These are phyloP conservation scores for Picus viridis DNA, from an alignment of 2,797 vertebrate species.

Conservation along the genomic window DNA sequence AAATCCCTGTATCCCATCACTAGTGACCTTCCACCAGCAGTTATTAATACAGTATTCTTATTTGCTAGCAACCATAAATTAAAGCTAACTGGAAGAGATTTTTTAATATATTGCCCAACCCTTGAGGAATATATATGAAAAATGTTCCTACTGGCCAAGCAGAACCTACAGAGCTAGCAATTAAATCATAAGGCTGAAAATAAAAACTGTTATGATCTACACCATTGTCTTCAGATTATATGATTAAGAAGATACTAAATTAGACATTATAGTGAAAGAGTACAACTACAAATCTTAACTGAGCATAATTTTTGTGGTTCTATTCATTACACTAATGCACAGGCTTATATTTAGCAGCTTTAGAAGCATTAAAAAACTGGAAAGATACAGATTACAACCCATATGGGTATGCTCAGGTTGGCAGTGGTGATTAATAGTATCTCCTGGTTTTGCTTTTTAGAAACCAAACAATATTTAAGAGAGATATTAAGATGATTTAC, in stretches of 20 bases:
- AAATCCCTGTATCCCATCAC: not conserved
- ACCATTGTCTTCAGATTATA: conserved; percentile 27
- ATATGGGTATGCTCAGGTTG: conserved; percentile 6
- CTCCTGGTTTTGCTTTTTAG: conserved; percentile 16
- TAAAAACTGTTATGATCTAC: conserved; percentile 48
- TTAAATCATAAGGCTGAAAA: conserved; percentile 53
- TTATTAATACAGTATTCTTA: not conserved
- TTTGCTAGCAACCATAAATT: conserved; percentile 16
- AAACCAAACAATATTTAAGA: conserved; percentile 43
- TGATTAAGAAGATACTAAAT: conserved; percentile 48
- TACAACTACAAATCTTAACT: conserved; percentile 40
- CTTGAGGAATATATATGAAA: not conserved
- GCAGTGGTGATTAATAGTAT: not conserved
- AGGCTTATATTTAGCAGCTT: conserved; percentile 41
- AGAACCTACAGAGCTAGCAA: conserved; percentile 37
- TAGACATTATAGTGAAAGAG: conserved; percentile 16
- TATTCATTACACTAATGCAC: conserved; percentile 26
- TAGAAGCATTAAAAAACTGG: conserved; percentile 27
- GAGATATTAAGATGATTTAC: conserved; percentile 19
- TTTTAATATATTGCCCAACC: not conserved
- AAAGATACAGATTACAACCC: conserved; percentile 24
- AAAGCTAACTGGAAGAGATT: conserved; percentile 3
- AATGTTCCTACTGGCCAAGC: conserved; percentile 9
- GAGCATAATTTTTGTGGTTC: conserved; percentile 15
- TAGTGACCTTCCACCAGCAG: not conserved